Conservation (phyloP, 2,888 invertebrate species). For the Euphydryas editha region DNA sequence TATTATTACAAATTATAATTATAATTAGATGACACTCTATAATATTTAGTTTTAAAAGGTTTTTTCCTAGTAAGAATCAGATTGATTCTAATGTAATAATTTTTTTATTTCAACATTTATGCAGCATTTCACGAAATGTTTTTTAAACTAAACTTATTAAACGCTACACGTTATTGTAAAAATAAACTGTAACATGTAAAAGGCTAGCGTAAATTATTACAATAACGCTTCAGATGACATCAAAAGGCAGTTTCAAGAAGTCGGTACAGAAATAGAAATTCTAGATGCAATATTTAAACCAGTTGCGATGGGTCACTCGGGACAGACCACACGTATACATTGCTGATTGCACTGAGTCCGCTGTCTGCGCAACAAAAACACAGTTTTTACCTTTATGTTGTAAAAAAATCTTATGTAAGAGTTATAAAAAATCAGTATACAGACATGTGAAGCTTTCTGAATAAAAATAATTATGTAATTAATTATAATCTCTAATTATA, state of each 20-base stretch:
- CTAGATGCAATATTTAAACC: slow-evolving; percentile 79
- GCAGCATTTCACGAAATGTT: too few relatives aligned
- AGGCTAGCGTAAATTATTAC: slow-evolving; percentile 12
- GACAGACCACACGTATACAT: slow-evolving; percentile 64
- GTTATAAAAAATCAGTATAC: background rate
- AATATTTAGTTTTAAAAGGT: background rate
- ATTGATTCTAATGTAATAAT: too few relatives aligned
- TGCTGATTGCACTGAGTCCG: slow-evolving; percentile 73
- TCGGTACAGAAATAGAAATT: slow-evolving; percentile 47
- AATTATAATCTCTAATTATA: background rate
- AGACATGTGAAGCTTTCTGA: background rate
- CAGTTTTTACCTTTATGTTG: background rate
- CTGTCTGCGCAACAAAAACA: slow-evolving; percentile 46
- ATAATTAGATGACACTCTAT: too few relatives aligned
- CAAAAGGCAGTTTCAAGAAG: slow-evolving; percentile 30
- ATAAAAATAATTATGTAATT: background rate
- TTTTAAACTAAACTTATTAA: too few relatives aligned
- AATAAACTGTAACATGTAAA: background rate
- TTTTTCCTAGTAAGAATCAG: too few relatives aligned
- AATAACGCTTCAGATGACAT: slow-evolving; percentile 26
- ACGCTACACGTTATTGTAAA: too few relatives aligned
- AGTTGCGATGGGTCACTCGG: slow-evolving; percentile 65
- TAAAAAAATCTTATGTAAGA: background rate
- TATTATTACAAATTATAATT: too few relatives aligned
- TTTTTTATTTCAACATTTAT: too few relatives aligned